Evolutionary conservation across 2,797 vertebrate genomes (phyloP).

Genomic region (Micromesistius poutassou): DNA sequence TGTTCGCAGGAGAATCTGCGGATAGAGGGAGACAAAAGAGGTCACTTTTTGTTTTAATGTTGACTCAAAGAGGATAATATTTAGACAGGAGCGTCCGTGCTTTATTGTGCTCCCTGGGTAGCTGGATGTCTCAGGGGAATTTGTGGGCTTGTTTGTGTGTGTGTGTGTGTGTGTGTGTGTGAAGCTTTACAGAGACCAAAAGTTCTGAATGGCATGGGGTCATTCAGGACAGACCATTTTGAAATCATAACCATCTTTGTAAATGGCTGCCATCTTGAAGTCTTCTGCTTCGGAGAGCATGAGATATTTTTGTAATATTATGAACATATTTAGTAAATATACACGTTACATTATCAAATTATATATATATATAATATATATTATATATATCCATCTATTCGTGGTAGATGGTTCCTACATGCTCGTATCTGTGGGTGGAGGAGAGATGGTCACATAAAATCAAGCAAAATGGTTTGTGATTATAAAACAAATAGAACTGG

Average conservation of each 20-base stretch:
- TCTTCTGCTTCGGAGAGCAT: background rate
- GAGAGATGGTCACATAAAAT: too few relatives aligned
- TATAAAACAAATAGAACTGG: too few relatives aligned
- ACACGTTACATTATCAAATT: background rate
- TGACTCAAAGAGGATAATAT: conserved; percentile 65
- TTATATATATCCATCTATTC: too few relatives aligned
- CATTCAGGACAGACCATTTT: background rate
- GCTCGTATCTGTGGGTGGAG: too few relatives aligned
- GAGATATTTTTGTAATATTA: background rate
- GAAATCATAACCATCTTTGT: conserved; percentile 2
- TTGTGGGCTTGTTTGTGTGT: conserved; percentile 38
- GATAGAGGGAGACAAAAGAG: background rate
- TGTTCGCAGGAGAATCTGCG: background rate
- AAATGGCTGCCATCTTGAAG: background rate
- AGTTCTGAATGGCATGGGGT: background rate
- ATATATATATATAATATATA: background rate
- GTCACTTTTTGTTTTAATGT: conserved; percentile 31
- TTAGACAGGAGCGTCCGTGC: conserved; percentile 49
- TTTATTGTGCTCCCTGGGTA: conserved; percentile 49
- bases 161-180: background rate
- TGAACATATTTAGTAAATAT: background rate
- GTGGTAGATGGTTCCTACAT: too few relatives aligned
- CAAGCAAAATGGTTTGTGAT: too few relatives aligned
- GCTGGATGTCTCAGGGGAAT: conserved; percentile 53
- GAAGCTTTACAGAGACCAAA: background rate